phyloP scores from a whole-genome alignment of 92 coral and sea anemone genomes.

The Zoanthus sansibaricus region DNA sequence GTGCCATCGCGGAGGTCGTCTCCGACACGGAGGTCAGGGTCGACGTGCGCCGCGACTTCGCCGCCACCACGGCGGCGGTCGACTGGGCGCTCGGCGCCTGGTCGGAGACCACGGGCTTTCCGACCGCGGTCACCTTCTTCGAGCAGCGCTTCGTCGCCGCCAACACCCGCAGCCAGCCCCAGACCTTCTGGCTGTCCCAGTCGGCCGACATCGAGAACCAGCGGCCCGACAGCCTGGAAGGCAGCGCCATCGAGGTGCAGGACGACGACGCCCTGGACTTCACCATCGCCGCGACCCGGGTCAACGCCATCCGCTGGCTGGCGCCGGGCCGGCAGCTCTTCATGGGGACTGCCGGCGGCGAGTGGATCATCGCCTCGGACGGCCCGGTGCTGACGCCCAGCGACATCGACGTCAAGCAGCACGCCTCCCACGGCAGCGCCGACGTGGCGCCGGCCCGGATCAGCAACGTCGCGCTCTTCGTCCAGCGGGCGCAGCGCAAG shows the following conservation, averaged over 20 bases:
- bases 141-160: too few species aligned
- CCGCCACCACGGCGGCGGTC: too few species aligned
- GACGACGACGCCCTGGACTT: conserved; percentile 22
- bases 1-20: too few species aligned
- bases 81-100: too few species aligned
- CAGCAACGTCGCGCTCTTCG: too few species aligned
- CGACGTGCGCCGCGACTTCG: too few species aligned
- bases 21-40: too few species aligned
- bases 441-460: conserved; percentile 13
- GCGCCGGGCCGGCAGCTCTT: conserved; percentile 21
- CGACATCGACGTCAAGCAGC: conserved; percentile 21
- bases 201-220: conserved; percentile 21
- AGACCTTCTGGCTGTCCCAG: conserved; percentile 21
- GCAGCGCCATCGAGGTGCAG: conserved; percentile 17
- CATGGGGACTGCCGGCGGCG: conserved; percentile 17
- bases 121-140: too few species aligned
- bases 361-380: conserved; percentile 15
- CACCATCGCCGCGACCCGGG: conserved; percentile 24
- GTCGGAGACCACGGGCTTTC: too few species aligned
- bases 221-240: conserved; percentile 18
- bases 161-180: conserved; percentile 20
- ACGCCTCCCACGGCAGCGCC: conserved; percentile 21
- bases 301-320: conserved; percentile 19
- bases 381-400: conserved; percentile 24
- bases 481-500: too few species aligned